Evolutionary conservation across 2,113 vertebrate species (phyloP).

Genomic region (Sebastes fasciatus): DNA sequence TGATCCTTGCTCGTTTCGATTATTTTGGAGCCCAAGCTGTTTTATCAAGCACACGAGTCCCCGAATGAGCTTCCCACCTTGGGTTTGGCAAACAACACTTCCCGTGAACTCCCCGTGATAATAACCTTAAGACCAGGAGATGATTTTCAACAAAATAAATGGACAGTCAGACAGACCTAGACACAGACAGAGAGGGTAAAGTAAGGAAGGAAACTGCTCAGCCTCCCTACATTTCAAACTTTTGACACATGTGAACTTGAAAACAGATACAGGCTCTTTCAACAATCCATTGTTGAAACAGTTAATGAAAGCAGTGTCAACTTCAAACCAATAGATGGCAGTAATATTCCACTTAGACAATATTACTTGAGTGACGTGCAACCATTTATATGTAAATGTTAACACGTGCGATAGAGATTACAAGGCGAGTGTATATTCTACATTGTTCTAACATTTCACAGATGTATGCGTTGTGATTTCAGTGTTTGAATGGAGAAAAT

Average conservation of each 20-base stretch:
- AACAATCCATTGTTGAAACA: background rate
- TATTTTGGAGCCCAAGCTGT: conserved; percentile 65
- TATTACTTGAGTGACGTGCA: background rate
- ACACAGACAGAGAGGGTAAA: conserved; percentile 13
- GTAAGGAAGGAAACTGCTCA: conserved; percentile 14
- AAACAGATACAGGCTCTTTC: conserved; percentile 6
- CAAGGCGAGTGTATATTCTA: background rate
- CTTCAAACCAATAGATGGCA: conserved; percentile 60
- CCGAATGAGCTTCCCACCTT: conserved; percentile 49
- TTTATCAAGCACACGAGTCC: conserved; percentile 57
- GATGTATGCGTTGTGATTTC: conserved; percentile 19
- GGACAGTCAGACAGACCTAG: conserved; percentile 16
- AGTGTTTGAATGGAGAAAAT: conserved; percentile 15
- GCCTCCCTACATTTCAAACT: background rate
- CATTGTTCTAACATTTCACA: conserved; percentile 20
- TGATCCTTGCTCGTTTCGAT: conserved; percentile 34
- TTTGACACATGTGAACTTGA: background rate
- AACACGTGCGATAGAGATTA: background rate
- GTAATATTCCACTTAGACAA: background rate
- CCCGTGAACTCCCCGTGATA: conserved; percentile 45
- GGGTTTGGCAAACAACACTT: conserved; percentile 49
- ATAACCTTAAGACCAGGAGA: conserved; percentile 36
- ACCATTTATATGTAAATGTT: background rate
- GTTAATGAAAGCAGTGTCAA: background rate
- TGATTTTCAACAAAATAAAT: conserved; percentile 55